phyloP scores from a whole-genome alignment of 2,888 invertebrate genomes.

The Lepidonotus clava region DNA sequence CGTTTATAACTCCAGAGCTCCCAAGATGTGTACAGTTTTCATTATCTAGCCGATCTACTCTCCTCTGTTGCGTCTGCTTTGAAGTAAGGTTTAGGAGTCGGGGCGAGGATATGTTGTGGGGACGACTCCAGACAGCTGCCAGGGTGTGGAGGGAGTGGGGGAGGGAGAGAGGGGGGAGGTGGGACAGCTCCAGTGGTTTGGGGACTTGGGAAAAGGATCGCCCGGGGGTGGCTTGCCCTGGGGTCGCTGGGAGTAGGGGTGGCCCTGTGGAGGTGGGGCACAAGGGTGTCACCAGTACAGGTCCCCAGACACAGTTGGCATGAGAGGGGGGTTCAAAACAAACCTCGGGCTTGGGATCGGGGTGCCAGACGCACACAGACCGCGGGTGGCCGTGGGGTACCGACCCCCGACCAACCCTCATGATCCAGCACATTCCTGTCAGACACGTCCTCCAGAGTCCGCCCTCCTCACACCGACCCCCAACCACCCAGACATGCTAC shows the following conservation, averaged over 20 bases:
- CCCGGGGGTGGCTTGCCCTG: too few relatives aligned
- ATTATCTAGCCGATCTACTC: slow-evolving; percentile 8
- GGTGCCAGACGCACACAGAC: slow-evolving; percentile 34
- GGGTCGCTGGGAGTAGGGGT: not conserved
- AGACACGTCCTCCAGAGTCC: not conserved
- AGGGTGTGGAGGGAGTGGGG: not conserved
- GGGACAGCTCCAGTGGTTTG: too few relatives aligned
- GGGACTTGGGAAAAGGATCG: too few relatives aligned
- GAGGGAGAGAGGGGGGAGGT: not conserved
- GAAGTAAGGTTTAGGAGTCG: not conserved
- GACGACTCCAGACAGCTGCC: not conserved
- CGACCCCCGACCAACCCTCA: not conserved
- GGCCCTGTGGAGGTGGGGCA: not conserved
- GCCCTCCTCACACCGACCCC: not conserved
- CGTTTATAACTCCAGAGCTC: not conserved
- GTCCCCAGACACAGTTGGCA: not conserved
- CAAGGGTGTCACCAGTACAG: not conserved
- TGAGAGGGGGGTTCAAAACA: slow-evolving; percentile 37
- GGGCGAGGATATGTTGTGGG: not conserved
- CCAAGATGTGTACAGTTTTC: not conserved
- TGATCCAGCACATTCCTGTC: not conserved
- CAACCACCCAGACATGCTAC: not conserved
- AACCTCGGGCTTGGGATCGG: slow-evolving; percentile 2
- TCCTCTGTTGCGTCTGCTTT: slow-evolving; percentile 28
- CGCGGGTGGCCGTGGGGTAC: slow-evolving; percentile 5